These are phyloP conservation scores for Vulpes lagopus DNA, from an alignment of 2,113 vertebrate genomes.

Conservation along the genomic window DNA sequence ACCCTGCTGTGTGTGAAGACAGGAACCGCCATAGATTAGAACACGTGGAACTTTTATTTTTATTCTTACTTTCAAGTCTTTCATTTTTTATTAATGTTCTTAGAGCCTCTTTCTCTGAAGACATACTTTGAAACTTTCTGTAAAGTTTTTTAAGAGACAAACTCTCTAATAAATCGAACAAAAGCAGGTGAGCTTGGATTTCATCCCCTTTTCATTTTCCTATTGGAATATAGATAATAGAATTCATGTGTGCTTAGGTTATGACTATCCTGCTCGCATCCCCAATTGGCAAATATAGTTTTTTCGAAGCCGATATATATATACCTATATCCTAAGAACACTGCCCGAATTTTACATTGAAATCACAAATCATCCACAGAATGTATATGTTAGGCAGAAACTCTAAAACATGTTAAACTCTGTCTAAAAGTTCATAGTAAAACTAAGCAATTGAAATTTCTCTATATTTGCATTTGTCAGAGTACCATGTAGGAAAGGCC, in stretches of 20 bases:
- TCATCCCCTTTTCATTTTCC: conserved; percentile 15
- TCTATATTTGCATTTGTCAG: background rate
- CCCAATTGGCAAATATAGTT: background rate
- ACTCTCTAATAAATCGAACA: conserved; percentile 41
- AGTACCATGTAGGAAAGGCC: background rate
- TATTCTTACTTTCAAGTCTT: conserved; percentile 57
- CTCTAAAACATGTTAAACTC: background rate
- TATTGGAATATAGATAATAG: conserved; percentile 29
- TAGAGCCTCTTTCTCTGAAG: conserved; percentile 40
- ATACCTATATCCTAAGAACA: background rate
- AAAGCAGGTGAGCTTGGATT: conserved; percentile 35
- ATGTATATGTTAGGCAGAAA: background rate
- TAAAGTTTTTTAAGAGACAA: conserved; percentile 23
- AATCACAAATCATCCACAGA: background rate
- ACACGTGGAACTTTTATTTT: conserved; percentile 50
- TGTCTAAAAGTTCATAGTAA: background rate
- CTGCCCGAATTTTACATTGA: conserved; percentile 6
- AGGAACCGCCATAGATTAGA: conserved; percentile 19
- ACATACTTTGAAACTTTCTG: conserved; percentile 55
- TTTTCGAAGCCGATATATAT: conserved; percentile 8
- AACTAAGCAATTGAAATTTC: background rate
- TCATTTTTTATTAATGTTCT: conserved; percentile 64
- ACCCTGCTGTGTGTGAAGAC: background rate
- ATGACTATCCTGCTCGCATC: background rate
- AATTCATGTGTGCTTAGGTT: conserved; percentile 23